These are phyloP conservation scores for Nipponia nippon DNA, from an alignment of 2,113 vertebrate genomes.

Conservation along the genomic window DNA sequence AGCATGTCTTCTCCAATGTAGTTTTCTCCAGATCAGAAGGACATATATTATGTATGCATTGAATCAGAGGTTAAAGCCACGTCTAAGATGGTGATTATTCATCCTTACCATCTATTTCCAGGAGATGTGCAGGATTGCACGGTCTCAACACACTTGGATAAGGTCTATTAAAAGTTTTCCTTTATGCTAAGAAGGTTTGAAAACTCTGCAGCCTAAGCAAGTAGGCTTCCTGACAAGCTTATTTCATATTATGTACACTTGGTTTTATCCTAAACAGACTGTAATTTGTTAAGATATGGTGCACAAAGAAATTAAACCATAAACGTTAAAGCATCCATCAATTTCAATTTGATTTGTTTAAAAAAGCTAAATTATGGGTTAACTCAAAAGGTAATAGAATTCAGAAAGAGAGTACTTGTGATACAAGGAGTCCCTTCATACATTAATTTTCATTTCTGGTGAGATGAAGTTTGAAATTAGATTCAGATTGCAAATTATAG, in stretches of 20 bases:
- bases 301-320: slow-evolving; percentile 44
- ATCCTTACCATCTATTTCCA: not conserved
- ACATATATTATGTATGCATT: not conserved
- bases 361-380: slow-evolving; percentile 54
- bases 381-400: slow-evolving; percentile 50
- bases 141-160: not conserved
- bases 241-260: slow-evolving; percentile 7
- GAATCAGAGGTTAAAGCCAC: not conserved
- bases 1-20: not conserved
- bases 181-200: slow-evolving; percentile 26
- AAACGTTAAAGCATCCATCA: slow-evolving; percentile 53
- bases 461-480: slow-evolving; percentile 77
- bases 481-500: slow-evolving; percentile 78
- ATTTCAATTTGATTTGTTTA: slow-evolving; percentile 58
- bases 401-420: slow-evolving; percentile 41
- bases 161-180: not conserved
- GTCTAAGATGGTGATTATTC: not conserved
- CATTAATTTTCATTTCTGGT: slow-evolving; percentile 75
- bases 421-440: slow-evolving; percentile 52
- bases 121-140: not conserved
- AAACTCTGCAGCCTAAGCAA: slow-evolving; percentile 14
- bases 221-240: slow-evolving; percentile 6
- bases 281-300: slow-evolving; percentile 21
- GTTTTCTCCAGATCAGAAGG: not conserved
- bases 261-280: slow-evolving; percentile 7